These are phyloP conservation scores for Heliconius ismenius DNA, from an alignment of 2,888 invertebrate species.

Conservation along the genomic window DNA sequence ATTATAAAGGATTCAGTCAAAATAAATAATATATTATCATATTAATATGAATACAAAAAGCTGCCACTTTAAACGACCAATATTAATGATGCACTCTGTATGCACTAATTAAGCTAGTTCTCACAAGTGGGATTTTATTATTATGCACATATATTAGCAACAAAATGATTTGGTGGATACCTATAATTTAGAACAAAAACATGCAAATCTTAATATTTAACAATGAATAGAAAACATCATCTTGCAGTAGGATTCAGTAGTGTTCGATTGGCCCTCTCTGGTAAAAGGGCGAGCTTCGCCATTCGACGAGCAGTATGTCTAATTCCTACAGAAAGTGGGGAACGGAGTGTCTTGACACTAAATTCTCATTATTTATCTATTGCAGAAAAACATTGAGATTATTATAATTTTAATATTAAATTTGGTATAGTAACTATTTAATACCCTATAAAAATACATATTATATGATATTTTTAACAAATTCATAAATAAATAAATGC, in stretches of 20 bases:
- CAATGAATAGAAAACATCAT: background rate
- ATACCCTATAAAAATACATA: too few species aligned
- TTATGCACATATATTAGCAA: conserved; percentile 1
- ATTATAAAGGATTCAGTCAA: background rate
- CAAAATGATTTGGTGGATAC: background rate
- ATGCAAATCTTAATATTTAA: background rate
- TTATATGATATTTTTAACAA: too few species aligned
- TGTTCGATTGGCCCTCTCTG: too few species aligned
- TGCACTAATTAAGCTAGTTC: conserved; percentile 24
- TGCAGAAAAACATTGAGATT: too few species aligned
- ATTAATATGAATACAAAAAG: background rate
- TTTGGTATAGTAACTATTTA: too few species aligned
- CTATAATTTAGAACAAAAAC: background rate
- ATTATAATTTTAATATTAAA: too few species aligned
- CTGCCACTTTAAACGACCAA: background rate
- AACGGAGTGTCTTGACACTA: too few species aligned
- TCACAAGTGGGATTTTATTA: conserved; percentile 13
- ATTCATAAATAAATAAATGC: too few species aligned
- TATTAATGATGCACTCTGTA: conserved; percentile 20
- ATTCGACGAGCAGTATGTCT: too few species aligned
- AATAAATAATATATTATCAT: conserved; percentile 9
- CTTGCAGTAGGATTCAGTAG: too few species aligned
- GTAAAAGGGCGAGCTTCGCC: background rate
- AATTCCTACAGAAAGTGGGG: too few species aligned
- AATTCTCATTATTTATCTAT: too few species aligned